These are phyloP conservation scores for Tanytarsus gracilentus DNA, from an alignment of 2,888 invertebrate genomes.

Conservation along the genomic window DNA sequence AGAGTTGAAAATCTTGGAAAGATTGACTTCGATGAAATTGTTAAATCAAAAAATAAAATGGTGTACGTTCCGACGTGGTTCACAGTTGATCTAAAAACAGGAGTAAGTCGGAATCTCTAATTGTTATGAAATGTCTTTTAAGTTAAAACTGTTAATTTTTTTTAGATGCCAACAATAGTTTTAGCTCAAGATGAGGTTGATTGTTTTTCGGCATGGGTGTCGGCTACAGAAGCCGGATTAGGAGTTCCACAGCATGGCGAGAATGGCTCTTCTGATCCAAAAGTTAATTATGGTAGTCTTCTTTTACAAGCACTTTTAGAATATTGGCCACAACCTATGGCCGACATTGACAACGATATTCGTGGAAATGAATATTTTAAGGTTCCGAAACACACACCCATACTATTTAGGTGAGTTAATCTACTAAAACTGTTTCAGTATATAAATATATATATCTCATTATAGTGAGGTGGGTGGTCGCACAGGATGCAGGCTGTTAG, in stretches of 20 bases:
- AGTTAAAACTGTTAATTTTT: conserved; percentile 30
- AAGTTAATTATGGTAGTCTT: conserved; percentile 81
- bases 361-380: conserved; percentile 73
- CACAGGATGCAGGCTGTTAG: conserved; percentile 79
- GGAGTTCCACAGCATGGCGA: conserved; percentile 51
- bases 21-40: conserved; percentile 86
- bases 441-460: conserved; percentile 31
- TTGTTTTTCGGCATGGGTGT: conserved; percentile 97
- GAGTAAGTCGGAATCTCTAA: conserved; percentile 50
- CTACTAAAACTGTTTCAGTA: neutral
- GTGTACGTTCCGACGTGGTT: conserved; percentile 99
- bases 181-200: conserved; percentile 95
- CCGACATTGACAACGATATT: conserved; percentile 61
- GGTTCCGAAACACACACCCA: conserved; percentile 90
- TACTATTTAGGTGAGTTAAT: conserved; percentile 71
- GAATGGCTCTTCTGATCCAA: conserved; percentile 40
- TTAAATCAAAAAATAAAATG: conserved; percentile 83
- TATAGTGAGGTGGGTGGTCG: conserved; percentile 88
- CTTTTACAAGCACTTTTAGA: conserved; percentile 89
- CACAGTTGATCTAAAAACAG: conserved; percentile 96
- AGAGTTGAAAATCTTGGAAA: conserved; percentile 87
- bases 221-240: conserved; percentile 81
- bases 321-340: conserved; percentile 77
- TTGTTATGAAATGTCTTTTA: neutral
- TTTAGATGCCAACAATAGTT: conserved; percentile 90